Evolutionary conservation across 2,113 vertebrate genomes (phyloP).

Genomic region (Pelmatolapia mariae): DNA sequence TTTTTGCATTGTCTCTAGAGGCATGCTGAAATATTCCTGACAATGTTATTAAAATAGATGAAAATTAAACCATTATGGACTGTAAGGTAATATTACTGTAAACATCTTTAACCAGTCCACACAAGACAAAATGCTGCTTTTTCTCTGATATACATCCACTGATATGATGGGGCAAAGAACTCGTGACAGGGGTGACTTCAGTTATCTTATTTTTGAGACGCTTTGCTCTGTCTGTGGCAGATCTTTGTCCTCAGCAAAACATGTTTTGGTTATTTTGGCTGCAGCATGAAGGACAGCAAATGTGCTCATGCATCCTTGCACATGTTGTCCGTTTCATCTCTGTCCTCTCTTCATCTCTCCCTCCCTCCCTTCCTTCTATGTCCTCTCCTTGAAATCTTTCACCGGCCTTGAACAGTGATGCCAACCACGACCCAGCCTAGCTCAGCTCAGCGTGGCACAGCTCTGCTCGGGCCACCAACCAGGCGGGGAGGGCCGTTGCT

Average conservation of each 20-base stretch:
- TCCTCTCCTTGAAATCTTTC: conserved; percentile 2
- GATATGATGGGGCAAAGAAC: neutral
- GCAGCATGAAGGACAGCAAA: conserved; percentile 8
- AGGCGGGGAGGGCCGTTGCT: neutral
- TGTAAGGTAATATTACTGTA: neutral
- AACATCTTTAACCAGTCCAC: neutral
- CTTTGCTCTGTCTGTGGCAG: neutral
- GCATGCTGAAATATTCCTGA: neutral
- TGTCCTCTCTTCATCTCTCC: conserved; percentile 28
- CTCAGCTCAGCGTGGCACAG: neutral
- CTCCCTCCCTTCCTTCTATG: neutral
- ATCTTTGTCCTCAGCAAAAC: neutral
- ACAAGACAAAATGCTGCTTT: rapidly evolving
- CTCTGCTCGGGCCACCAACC: neutral
- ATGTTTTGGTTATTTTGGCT: conserved; percentile 4
- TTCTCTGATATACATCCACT: neutral
- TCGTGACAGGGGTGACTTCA: neutral
- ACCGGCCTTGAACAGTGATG: neutral
- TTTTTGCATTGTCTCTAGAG: neutral
- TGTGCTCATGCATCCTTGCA: conserved; percentile 43
- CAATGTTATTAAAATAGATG: neutral
- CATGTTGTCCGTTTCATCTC: conserved; percentile 20
- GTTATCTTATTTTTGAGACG: rapidly evolving
- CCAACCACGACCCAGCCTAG: neutral
- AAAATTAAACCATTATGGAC: neutral